Percentiles rank a stretch among this genome's conserved stretches.
Evolutionary conservation across 2,113 vertebrate genomes (phyloP).

Genomic region (Pteruthius melanotis): DNA sequence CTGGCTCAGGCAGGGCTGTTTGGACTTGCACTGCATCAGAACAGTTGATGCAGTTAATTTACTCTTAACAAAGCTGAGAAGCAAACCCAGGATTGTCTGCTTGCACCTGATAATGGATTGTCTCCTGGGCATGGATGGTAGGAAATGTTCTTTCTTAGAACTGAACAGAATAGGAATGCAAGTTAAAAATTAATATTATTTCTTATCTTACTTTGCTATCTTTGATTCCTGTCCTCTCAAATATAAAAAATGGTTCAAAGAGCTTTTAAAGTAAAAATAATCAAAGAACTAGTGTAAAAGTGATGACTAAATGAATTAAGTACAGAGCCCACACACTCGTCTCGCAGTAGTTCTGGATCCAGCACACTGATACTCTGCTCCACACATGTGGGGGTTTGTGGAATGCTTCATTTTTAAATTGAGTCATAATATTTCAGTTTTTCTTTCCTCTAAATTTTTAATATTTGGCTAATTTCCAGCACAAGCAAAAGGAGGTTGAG

Average conservation of each 20-base stretch:
- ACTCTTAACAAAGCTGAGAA: background rate
- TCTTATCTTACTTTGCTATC: background rate
- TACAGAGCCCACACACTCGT: background rate
- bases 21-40: background rate
- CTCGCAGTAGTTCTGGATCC: conserved; percentile 1
- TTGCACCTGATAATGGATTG: background rate
- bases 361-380: background rate
- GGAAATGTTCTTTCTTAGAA: background rate
- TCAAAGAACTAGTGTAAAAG: background rate
- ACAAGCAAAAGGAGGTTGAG: background rate
- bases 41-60: conserved; percentile 19
- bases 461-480: conserved; percentile 38
- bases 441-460: background rate
- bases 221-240: background rate
- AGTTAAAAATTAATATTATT: background rate
- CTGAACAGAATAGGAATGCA: background rate
- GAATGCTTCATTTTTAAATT: background rate
- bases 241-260: background rate
- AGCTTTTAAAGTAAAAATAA: conserved; percentile 14
- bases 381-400: conserved; percentile 1
- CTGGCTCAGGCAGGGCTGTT: background rate
- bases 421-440: conserved; percentile 44
- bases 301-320: conserved; percentile 34
- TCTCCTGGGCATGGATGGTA: background rate
- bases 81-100: background rate